These are phyloP conservation scores for Saguinus midas DNA, from an alignment of 2,113 vertebrate species.

Conservation along the genomic window DNA sequence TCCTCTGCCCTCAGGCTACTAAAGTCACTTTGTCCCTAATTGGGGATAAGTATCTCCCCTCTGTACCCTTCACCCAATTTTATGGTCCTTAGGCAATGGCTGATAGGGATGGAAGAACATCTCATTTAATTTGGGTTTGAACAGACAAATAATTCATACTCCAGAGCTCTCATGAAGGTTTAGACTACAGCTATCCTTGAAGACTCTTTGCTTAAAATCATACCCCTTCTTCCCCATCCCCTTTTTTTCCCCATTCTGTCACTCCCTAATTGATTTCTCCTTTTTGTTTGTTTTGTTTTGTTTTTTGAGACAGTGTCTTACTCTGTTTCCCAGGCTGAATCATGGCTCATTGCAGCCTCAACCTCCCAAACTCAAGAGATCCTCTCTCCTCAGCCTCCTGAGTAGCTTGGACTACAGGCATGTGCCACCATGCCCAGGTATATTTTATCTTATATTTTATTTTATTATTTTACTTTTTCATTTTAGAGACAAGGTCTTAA, in stretches of 20 bases:
- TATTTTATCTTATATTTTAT: too few relatives aligned
- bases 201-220: not conserved
- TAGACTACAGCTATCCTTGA: not conserved
- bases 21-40: not conserved
- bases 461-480: too few relatives aligned
- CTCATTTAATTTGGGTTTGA: not conserved
- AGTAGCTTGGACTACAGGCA: too few relatives aligned
- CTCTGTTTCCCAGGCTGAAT: too few relatives aligned
- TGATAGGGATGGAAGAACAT: not conserved
- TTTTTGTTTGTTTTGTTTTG: too few relatives aligned
- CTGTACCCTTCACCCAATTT: not conserved
- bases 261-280: not conserved
- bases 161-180: not conserved
- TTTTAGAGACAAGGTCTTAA: too few relatives aligned
- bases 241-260: not conserved
- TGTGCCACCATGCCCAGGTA: too few relatives aligned
- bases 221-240: not conserved
- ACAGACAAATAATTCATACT: not conserved
- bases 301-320: too few relatives aligned
- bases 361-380: too few relatives aligned
- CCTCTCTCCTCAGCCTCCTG: too few relatives aligned
- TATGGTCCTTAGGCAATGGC: too few relatives aligned
- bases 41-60: not conserved
- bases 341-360: too few relatives aligned
- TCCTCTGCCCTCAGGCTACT: not conserved